Conservation (phyloP, 2,113 vertebrate species). For the Vulpes lagopus region DNA sequence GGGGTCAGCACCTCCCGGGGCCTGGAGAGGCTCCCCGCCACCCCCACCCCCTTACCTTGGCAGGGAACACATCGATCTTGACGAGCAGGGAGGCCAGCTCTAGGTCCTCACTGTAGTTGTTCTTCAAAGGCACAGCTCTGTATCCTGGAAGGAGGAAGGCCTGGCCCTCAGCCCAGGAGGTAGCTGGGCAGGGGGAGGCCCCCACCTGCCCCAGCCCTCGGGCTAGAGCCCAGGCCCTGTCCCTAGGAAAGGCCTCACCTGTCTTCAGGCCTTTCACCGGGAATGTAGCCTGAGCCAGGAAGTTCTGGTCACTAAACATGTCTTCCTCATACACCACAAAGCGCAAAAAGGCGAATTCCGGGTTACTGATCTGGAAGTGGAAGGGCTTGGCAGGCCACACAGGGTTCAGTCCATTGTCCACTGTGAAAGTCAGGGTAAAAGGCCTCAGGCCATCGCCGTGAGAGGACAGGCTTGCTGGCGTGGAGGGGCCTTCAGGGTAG, state of each 20-base stretch:
- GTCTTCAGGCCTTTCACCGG: conserved; percentile 95
- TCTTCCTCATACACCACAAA: conserved; percentile 99
- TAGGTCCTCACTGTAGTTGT: conserved; percentile 98
- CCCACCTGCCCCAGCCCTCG: not conserved
- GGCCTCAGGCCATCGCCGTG: not conserved
- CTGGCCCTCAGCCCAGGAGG: conserved; percentile 22
- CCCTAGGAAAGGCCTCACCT: conserved; percentile 85
- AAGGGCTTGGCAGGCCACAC: conserved; percentile 95
- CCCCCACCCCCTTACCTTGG: conserved; percentile 87
- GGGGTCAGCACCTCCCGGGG: not conserved
- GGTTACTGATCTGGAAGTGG: conserved; percentile 94
- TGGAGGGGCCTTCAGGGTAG: not conserved
- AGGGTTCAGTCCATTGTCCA: conserved; percentile 98
- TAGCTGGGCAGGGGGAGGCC: too few species aligned
- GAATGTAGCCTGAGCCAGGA: conserved; percentile 98
- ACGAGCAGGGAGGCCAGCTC: conserved; percentile 96
- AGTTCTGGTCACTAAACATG: conserved; percentile 99
- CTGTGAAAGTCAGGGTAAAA: conserved; percentile 83
- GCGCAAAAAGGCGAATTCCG: conserved; percentile 96
- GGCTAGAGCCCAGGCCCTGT: fast-evolving
- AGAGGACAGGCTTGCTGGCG: not conserved
- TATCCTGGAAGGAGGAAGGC: conserved; percentile 88
- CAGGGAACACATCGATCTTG: conserved; percentile 92
- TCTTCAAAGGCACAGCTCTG: conserved; percentile 96
- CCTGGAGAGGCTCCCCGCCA: not conserved